Evolutionary conservation across 2,797 vertebrate genomes (phyloP), one percentile per base, ranked within the genome.

Genomic region (Carcharodon carcharias): DNA sequence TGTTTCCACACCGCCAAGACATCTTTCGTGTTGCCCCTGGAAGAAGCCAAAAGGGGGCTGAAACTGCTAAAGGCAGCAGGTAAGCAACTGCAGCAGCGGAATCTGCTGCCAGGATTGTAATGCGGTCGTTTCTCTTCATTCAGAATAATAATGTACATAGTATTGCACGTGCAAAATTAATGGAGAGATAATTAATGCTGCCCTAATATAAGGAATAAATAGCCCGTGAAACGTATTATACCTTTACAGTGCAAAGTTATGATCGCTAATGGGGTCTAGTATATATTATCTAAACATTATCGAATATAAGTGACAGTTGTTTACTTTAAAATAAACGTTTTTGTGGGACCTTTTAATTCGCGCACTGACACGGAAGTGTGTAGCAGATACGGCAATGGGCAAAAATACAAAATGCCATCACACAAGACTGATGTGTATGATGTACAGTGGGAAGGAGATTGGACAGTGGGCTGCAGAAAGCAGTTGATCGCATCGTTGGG

Each of bases 1-100:
- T 99, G 99, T 97, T 99, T 99, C 97, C 99, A 99, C 97, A 99
- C 99, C 0, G 99, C 99, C 71, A 99, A 99, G 96, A 99, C 99
- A 0, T 99, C 99, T 26, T 99, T 99, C 96, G 98, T 99, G 56
- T 97, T 99, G 96, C 99, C 99, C 11, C 96, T 99, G 28, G 98
- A 98, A 7, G 99, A 99, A 96, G 99, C 99, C 40, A 98, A 98
- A 97, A 96, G 96, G 77, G 99, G 99, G 0, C 97, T 99, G 31
- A 85, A 45, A 58, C 97, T 99, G 96, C 97, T 99, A 0, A 98
- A 98, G 97, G 97, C 98, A 56, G 97, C 98, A 0, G 99, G 99
- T 99, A 97, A 97, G 96, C 45, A 50, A 1, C 45, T 1, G 45
- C 71, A 85, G 80, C 7, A 45, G 4, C 50, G 23, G 95, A 61